Percentiles rank a stretch among this genome's conserved stretches.
These are phyloP conservation scores for Heliconius melpomene DNA, from an alignment of 1,140 invertebrate genomes.

Conservation along the genomic window DNA sequence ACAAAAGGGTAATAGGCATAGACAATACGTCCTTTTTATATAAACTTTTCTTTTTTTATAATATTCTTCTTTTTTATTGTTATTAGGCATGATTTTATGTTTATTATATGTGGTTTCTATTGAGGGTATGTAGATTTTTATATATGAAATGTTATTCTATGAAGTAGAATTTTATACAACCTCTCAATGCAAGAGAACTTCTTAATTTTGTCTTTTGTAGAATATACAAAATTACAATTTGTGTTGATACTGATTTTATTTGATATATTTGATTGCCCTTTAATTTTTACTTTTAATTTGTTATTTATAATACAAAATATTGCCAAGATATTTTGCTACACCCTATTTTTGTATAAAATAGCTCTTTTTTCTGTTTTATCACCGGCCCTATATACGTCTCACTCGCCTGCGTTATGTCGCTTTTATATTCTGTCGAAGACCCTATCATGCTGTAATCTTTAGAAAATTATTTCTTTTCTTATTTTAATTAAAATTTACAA, in stretches of 20 bases:
- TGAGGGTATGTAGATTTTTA: background rate
- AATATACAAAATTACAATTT: background rate
- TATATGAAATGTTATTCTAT: background rate
- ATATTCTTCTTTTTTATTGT: constrained; percentile 9
- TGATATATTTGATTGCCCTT: background rate
- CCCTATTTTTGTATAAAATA: background rate
- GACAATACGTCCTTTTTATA: constrained; percentile 15
- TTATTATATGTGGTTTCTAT: background rate
- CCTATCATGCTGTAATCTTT: background rate
- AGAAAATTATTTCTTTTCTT: background rate
- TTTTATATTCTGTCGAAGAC: constrained; percentile 28
- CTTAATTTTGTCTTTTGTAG: constrained; percentile 5
- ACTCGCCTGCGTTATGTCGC: constrained; percentile 29
- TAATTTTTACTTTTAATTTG: background rate
- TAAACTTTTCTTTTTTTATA: constrained; percentile 15
- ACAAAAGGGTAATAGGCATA: constrained; percentile 39
- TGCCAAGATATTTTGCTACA: background rate
- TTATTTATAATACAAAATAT: background rate
- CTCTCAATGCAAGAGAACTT: constrained; percentile 18
- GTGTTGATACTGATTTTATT: background rate
- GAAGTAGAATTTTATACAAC: constrained; percentile 8
- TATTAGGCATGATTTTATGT: constrained; percentile 18
- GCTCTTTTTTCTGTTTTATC: background rate
- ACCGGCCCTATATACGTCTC: constrained; percentile 39
- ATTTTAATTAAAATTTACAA: background rate